Conservation (phyloP, 2,113 vertebrate genomes). For the Nothobranchius furzeri region DNA sequence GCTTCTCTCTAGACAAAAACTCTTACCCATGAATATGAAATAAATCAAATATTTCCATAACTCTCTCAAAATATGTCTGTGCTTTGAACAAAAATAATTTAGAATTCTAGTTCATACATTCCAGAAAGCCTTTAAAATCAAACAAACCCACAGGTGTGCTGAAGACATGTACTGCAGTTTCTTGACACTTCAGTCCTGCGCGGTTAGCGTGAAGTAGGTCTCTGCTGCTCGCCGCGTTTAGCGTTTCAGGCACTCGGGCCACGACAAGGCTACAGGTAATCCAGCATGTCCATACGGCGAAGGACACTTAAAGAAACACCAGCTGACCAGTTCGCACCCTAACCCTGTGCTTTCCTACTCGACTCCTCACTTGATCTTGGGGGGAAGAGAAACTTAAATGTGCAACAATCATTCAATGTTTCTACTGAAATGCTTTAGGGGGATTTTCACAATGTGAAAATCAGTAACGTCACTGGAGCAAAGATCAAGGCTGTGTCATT, state of each 20-base stretch:
- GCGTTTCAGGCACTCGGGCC: constrained; percentile 67
- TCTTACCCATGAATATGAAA: constrained; percentile 70
- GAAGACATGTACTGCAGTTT: constrained; percentile 72
- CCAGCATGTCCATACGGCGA: constrained; percentile 57
- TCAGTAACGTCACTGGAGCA: constrained; percentile 16
- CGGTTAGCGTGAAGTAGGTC: constrained; percentile 55
- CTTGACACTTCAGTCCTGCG: constrained; percentile 60
- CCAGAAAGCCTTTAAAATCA: constrained; percentile 64
- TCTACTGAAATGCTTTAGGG: constrained; percentile 45
- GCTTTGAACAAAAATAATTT: constrained; percentile 80
- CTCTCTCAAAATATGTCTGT: constrained; percentile 76
- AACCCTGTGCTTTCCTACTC: constrained; percentile 47
- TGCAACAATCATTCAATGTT: constrained; percentile 41
- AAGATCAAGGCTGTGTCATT: constrained; percentile 40
- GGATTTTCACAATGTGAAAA: constrained; percentile 25
- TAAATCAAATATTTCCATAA: constrained; percentile 77
- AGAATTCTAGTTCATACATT: constrained; percentile 85
- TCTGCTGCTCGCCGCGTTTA: constrained; percentile 56
- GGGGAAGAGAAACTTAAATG: constrained; percentile 23
- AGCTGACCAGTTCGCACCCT: constrained; percentile 49
- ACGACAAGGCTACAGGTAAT: constrained; percentile 63
- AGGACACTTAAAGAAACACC: constrained; percentile 66
- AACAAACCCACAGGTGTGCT: constrained; percentile 75
- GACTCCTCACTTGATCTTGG: not conserved
- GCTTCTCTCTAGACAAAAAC: constrained; percentile 55